Evolutionary conservation across 2,888 invertebrate species (phyloP), one percentile per base, ranked within the genome.

Genomic region (Mythimna albipuncta): DNA sequence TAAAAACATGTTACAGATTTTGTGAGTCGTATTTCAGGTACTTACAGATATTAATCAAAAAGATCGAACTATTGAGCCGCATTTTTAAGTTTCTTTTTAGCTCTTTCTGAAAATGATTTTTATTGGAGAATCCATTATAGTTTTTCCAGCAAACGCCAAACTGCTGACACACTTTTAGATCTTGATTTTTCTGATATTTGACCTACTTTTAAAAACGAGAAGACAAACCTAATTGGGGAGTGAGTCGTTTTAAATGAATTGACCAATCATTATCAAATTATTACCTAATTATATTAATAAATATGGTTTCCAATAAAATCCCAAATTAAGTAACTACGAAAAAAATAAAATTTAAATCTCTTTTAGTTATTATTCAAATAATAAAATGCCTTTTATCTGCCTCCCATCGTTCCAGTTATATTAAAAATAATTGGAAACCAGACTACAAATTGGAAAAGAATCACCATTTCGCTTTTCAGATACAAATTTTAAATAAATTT

Each of bases 371-470:
- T 55, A 75, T 79, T 77, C 50, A 68, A 80, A 76, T 80, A 69
- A 73, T 64, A 69, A 83, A 80, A 82, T 77, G 64, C 69, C 58
- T 77, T 81, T 82, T 82, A 66, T 77, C 71, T 73, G 79, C 64
- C 59, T 75, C 55, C 72, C 66, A 74, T 75, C 74, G 73, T 72
- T 73, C 50, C 78, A 67, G 69, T 85, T 58, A 75, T 77, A 80
- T 77, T 84, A 77, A 85, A 83, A 79, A 79, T 85, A 85, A 85
- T 83, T 85, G 83, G 81, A 79, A 84, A 79, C 83, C 81, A 81
- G 76, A 75, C 72, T 77, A 83, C 75, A 72, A 79, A 69, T 75
- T 75, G 52, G 75, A 74, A 79, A 85, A 79, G 68, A 83, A 81
- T 71, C 74, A 73, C 72, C 75, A 64, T 85, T 83, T 64, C 71